Percentiles rank a stretch among this genome's conserved stretches.
phyloP scores from a whole-genome alignment of 2,113 vertebrate species.

The Pseudorectes ferrugineus region DNA sequence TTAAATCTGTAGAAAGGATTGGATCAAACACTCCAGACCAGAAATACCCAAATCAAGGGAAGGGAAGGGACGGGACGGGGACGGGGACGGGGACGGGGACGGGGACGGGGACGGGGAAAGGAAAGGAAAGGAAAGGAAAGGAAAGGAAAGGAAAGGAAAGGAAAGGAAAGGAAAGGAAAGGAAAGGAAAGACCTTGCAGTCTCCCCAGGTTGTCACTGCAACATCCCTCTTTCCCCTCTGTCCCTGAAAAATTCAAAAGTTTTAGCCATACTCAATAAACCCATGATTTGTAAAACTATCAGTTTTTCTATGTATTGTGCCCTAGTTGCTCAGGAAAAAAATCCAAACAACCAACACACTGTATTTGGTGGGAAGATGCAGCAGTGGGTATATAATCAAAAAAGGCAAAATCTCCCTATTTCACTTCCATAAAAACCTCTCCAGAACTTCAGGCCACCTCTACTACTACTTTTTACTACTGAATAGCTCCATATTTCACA shows the following conservation, averaged over 20 bases:
- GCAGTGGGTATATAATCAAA: background rate
- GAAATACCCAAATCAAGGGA: too few species aligned
- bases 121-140: background rate
- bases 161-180: rapidly evolving
- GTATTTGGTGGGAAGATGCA: background rate
- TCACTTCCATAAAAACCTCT: background rate
- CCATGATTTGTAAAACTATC: background rate
- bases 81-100: too few species aligned
- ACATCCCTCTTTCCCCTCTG: background rate
- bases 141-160: background rate
- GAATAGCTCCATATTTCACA: background rate
- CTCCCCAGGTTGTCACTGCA: background rate
- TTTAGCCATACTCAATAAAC: background rate
- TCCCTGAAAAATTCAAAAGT: background rate
- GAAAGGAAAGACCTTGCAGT: background rate
- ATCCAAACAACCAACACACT: background rate
- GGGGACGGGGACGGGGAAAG: too few species aligned
- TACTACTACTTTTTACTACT: background rate
- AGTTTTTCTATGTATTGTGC: rapidly evolving
- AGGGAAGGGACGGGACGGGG: background rate
- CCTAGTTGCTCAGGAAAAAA: background rate
- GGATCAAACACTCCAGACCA: background rate
- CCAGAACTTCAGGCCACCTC: background rate
- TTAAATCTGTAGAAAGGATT: background rate
- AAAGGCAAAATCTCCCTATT: background rate